These are phyloP conservation scores for Phylloscopus whistleri DNA, from an alignment of 2,113 vertebrate genomes.

Conservation along the genomic window DNA sequence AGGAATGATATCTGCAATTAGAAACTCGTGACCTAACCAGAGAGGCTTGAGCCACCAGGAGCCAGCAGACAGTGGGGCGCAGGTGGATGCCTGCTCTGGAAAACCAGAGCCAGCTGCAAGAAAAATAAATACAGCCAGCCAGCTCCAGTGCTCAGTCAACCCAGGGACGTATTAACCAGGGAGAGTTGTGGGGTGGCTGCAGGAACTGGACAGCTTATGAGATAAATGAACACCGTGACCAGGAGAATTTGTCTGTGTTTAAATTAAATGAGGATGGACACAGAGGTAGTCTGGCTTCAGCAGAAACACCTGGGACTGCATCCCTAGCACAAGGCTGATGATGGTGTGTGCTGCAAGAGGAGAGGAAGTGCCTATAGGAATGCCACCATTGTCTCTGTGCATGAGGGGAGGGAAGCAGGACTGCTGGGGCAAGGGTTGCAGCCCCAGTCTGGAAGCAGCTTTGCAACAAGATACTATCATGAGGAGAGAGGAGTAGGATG, in stretches of 20 bases:
- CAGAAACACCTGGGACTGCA: not conserved
- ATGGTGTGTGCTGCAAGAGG: not conserved
- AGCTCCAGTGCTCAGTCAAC: not conserved
- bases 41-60: not conserved
- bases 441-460: not conserved
- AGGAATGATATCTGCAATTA: not conserved
- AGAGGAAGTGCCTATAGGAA: not conserved
- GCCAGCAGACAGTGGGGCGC: fast-evolving
- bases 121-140: slow-evolving; percentile 7
- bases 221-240: not conserved
- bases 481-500: not conserved
- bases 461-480: not conserved
- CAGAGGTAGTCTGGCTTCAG: not conserved
- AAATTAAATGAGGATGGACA: not conserved
- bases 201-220: not conserved
- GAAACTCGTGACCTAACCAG: not conserved
- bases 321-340: not conserved
- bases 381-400: not conserved
- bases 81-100: not conserved
- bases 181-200: not conserved
- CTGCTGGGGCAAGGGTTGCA: fast-evolving
- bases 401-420: not conserved
- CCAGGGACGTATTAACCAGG: not conserved
- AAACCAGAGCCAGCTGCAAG: not conserved
- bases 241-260: not conserved